Evolutionary conservation across 2,888 invertebrate genomes (phyloP).

Genomic region (Schrankia costaestrigalis): DNA sequence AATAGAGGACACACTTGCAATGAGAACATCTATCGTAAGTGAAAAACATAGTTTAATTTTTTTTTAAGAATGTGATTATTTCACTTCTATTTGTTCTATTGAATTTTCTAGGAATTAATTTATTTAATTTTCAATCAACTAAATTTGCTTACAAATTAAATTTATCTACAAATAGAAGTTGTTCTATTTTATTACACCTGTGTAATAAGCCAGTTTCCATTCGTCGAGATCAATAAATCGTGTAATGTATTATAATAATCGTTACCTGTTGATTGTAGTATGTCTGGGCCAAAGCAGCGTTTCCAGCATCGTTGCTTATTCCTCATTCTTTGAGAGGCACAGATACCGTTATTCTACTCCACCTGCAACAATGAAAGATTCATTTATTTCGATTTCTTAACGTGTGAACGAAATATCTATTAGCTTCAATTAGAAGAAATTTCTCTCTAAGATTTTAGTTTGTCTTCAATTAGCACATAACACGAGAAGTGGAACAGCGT

Average conservation of each 20-base stretch:
- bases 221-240: background rate
- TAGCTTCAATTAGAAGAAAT: slow-evolving; percentile 55
- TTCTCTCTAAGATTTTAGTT: slow-evolving; percentile 33
- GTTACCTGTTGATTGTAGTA: slow-evolving; percentile 68
- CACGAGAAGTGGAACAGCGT: slow-evolving; percentile 61
- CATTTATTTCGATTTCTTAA: slow-evolving; percentile 13
- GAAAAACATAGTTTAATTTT: no score
- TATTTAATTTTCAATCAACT: no score
- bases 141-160: no score
- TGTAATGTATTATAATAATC: background rate
- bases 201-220: no score
- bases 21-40: no score
- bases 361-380: slow-evolving; percentile 39
- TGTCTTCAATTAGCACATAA: slow-evolving; percentile 63
- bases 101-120: no score
- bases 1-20: no score
- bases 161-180: no score
- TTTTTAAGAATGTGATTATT: no score
- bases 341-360: slow-evolving; percentile 41
- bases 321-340: slow-evolving; percentile 75
- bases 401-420: slow-evolving; percentile 40
- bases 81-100: no score
- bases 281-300: slow-evolving; percentile 61
- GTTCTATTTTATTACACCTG: no score
- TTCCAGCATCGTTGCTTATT: slow-evolving; percentile 69